Evolutionary conservation across 2,113 vertebrate species (phyloP), one percentile per base, ranked within the genome.

Genomic region (Coturnix japonica): DNA sequence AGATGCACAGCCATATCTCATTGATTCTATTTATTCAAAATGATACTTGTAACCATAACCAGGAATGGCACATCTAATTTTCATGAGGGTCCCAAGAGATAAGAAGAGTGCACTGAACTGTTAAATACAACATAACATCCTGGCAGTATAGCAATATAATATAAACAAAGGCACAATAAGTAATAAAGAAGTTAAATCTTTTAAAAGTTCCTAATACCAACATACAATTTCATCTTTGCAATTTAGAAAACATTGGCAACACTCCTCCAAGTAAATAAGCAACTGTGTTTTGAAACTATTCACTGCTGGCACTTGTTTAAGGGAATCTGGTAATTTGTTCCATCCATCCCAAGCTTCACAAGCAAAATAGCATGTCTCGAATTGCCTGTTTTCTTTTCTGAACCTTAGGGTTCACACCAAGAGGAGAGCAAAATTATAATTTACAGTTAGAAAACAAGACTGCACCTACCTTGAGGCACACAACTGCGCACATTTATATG

Each of bases 271-370:
- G 93, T 81, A 96, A 95, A 96, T 91, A 96, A 95, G 89, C 94
- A 86, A 95, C 81, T 92, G 56, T 87, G 82, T 96, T 95, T 95
- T 93, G 80, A 95, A 97, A 95, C 82, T 89, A 89, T 96, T 93
- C 81, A 82, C 72, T 93, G 85, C 71, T 95, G 87, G 87, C 74
- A 83, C 74, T 94, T 96, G 67, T 97, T 97, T 94, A 95, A 95
- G 87, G 86, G 88, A 96, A 91, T 95, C 72, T 95, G 84, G 81
- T 95, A 94, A 95, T 96, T 92, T 93, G 81, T 83, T 94, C 80
- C 89, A 95, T 94, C 53, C 70, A 85, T 78, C 51, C 70, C 94
- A 72, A 86, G 91, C 49, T 76, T 41, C 83, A 61, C 64, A 92
- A 83, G 92, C 74, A 89, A 89, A 94, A 92, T 96, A 79, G 44